Evolutionary conservation across 1,140 invertebrate species (phyloP).

Genomic region (Atta colombica): DNA sequence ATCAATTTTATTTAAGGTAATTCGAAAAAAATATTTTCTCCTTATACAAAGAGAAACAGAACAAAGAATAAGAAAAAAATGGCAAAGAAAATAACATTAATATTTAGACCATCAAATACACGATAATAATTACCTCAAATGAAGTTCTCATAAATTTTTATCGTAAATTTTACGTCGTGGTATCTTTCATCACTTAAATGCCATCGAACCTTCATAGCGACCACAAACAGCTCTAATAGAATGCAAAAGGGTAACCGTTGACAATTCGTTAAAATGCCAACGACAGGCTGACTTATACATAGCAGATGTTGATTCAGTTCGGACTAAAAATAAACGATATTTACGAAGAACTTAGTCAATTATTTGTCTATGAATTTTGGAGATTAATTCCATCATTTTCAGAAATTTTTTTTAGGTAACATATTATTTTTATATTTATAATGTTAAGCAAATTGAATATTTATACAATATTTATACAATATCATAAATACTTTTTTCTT

Average conservation of each 20-base stretch:
- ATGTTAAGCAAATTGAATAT: not conserved
- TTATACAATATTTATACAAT: not conserved
- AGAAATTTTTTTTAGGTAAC: not conserved
- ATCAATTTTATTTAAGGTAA: not conserved
- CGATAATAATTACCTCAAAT: slow-evolving; percentile 64
- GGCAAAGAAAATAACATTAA: slow-evolving; percentile 64
- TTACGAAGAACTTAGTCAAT: not conserved
- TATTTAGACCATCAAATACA: slow-evolving; percentile 67
- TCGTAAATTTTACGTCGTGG: slow-evolving; percentile 55
- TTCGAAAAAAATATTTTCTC: not conserved
- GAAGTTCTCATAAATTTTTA: slow-evolving; percentile 74
- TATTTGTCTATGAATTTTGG: not conserved
- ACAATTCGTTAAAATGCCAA: slow-evolving; percentile 71
- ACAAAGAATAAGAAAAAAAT: not conserved
- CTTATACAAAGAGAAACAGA: not conserved
- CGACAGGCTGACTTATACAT: not conserved
- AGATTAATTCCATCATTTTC: not conserved
- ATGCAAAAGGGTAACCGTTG: slow-evolving; percentile 66
- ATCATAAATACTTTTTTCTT: no score
- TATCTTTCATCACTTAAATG: slow-evolving; percentile 82
- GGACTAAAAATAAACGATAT: not conserved
- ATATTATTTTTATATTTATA: not conserved
- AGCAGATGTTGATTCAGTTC: not conserved
- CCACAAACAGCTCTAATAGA: slow-evolving; percentile 37
- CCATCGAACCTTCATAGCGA: slow-evolving; percentile 69